phyloP scores from a whole-genome alignment of 2,797 vertebrate species.

The Anabas testudineus region DNA sequence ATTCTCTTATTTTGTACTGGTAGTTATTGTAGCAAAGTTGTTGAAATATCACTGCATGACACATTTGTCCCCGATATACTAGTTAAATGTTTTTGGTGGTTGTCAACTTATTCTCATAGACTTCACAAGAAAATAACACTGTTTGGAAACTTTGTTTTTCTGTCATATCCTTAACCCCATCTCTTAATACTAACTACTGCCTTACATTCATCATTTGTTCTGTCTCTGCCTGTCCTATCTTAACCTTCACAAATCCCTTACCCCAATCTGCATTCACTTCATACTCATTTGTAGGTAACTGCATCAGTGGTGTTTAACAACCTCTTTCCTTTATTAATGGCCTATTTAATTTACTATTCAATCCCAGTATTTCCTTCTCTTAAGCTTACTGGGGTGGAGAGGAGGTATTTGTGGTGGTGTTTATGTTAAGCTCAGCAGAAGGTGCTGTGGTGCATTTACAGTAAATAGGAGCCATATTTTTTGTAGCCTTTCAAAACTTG shows the following conservation, averaged over 20 bases:
- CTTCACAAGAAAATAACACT: conserved; percentile 21
- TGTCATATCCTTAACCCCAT: neutral
- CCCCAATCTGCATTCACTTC: conserved; percentile 19
- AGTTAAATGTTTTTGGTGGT: conserved; percentile 4
- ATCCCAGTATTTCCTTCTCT: conserved; percentile 1
- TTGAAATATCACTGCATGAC: conserved; percentile 61
- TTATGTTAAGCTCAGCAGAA: no score
- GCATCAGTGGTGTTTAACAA: conserved; percentile 16
- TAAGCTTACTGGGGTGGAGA: conserved; percentile 7
- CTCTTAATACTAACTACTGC: conserved; percentile 15
- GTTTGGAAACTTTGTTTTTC: neutral
- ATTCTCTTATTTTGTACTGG: conserved; percentile 19
- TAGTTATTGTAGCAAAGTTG: neutral
- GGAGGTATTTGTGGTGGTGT: conserved; percentile 40
- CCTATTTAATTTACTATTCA: conserved; percentile 12
- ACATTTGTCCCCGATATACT: neutral
- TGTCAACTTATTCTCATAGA: conserved; percentile 16
- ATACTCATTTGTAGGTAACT: conserved; percentile 12
- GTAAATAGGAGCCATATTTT: no score
- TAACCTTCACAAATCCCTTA: neutral
- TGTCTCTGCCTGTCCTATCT: conserved; percentile 3
- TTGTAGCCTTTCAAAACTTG: no score
- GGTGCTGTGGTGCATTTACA: no score
- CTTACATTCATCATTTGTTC: conserved; percentile 8
- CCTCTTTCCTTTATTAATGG: conserved; percentile 29